Base-by-base conservation (phyloP, 2,888 invertebrate genomes). In the Hirtodrosophila trivittata region DNA sequence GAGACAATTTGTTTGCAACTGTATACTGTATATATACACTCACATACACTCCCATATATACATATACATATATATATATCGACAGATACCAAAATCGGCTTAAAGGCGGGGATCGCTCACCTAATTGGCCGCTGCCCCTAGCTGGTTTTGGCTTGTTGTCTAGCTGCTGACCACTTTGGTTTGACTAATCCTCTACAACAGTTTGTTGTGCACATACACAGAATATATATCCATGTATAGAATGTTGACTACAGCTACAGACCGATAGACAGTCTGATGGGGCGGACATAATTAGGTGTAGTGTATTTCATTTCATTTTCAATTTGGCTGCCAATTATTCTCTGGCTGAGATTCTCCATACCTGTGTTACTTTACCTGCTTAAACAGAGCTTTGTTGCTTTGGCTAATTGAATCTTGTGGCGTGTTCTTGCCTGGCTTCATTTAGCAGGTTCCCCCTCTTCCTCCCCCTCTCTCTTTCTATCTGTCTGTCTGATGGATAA, bases 251-350 rank as follows among this genome's bases (percentile, higher is more conserved):
- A 35, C 26, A 35, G 47, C 9, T 10, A 9, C 41, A 16, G 30
- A 14, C 39, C 37, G n/a, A n/a, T n/a, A n/a, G n/a, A n/a, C n/a
- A n/a, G n/a, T n/a, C n/a, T n/a, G n/a, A n/a, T 35, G 47, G 12
- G 26, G 13, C 32, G n/a, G 26, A 49, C 41, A 52, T 67, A 72
- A 72, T 74, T 74, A 55, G 52, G 73, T 76, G 10, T 54, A 57
- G 10, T 60, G 51, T 72, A 67, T 63, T 72, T 67, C 60, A 67
- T 59, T 52, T 43, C 37, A 37, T 47, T 75, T 72, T 64, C 76
- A 58, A 71, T 74, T 75, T 37, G 50, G 32, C 30, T 50, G 66
- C 49, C 70, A 73, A 75, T 74, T 75, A 75, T 75, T 54, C 45
- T 57, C 56, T 21, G 18, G 18, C 5, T 21, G 18, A 21, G 5